Base-by-base conservation (phyloP, 2,797 vertebrate species). In the Tauraco hartlaubi region DNA sequence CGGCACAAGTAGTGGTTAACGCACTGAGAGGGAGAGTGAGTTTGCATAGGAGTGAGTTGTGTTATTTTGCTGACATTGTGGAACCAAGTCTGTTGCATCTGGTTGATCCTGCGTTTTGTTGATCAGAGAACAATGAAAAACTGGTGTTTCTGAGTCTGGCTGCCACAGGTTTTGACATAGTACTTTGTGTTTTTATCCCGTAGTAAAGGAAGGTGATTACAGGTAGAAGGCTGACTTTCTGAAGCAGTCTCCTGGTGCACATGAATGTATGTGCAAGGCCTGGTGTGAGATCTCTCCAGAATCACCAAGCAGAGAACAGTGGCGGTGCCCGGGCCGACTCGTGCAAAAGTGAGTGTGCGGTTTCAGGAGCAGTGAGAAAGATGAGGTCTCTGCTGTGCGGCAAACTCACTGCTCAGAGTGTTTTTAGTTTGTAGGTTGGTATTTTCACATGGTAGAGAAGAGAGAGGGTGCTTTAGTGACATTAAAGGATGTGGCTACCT, bases 341-440 rank as follows among this genome's bases (percentile, higher is more conserved):
- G 0, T 8, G 39, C 22, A 9, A 17, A n/a, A 44, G 37, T 0
- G 0, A 67, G 21, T 2, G 51, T 51, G 54, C 0, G 2, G 1
- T 15, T 68, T 64, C n/a, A 49, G 28, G 15, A 29, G 20, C 15
- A 12, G 11, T 35, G 52, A 33, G 68, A 51, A 44, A 35, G 16
- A 1, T 15, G 48, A 15, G 18, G 6, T 35, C 29, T 44, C 46
- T 56, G 15, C 37, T 35, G 16, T 4, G 9, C 14, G 33, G 33
- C 37, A 54, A 39, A 15, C 16, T 54, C 41, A 4, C 31, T 67
- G 29, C 17, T 90, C 33, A 20, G 33, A n/a, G 13, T 7, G 6
- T 15, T 8, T 14, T 7, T 9, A 13, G 21, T 67, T 87, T n/a
- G 29, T 17, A 12, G 11, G 16, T 29, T 28, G 13, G 1, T 73